Conservation (phyloP, 2,113 vertebrate genomes). For the Piaya cayana region DNA sequence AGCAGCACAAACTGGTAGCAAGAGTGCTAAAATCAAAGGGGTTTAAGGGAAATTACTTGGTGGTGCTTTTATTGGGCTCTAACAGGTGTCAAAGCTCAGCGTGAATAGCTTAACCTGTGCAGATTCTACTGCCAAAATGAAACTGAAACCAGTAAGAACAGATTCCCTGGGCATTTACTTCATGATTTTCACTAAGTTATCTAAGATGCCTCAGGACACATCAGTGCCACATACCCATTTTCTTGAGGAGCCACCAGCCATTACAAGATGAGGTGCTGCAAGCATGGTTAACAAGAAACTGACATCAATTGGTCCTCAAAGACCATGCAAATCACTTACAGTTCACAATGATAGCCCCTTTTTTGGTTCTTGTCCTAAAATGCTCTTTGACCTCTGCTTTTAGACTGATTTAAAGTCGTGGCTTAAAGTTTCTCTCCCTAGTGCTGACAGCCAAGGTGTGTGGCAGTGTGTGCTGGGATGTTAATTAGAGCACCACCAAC, state of each 20-base stretch:
- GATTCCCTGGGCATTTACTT: background rate
- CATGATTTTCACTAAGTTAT: background rate
- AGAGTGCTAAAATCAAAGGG: background rate
- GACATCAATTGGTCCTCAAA: background rate
- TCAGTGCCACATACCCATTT: background rate
- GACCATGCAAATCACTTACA: background rate
- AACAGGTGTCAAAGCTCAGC: background rate
- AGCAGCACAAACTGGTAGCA: background rate
- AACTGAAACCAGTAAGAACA: background rate
- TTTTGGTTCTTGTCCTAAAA: background rate
- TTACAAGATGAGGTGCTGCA: fast-evolving
- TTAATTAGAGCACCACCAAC: background rate
- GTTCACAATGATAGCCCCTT: background rate
- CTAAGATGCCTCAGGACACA: background rate
- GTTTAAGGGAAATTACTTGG: background rate
- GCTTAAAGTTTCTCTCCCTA: background rate
- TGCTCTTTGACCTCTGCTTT: background rate
- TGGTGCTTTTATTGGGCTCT: background rate
- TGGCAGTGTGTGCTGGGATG: fast-evolving
- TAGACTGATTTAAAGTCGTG: background rate
- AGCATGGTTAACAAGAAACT: fast-evolving
- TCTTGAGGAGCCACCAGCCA: background rate
- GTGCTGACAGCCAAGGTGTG: background rate
- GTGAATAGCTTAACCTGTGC: background rate
- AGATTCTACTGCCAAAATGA: background rate